Base-by-base conservation (phyloP, 2,113 vertebrate genomes). In the Xyrauchen texanus region DNA sequence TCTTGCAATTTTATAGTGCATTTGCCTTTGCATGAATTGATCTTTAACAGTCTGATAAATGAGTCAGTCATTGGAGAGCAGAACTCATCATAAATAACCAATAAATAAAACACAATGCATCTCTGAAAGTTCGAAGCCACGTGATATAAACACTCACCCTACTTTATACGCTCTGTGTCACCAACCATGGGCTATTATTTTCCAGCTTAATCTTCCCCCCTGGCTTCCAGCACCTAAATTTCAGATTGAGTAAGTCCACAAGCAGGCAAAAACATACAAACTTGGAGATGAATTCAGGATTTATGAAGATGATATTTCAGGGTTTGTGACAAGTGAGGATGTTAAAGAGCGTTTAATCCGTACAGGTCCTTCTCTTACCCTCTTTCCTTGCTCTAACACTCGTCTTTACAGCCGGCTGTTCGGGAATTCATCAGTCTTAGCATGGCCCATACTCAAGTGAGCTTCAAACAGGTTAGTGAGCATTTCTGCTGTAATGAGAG, bases 41-140 rank as follows among this genome's bases (percentile, higher is more conserved):
- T 96, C 90, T 92, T 93, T 94, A 94, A 91, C 93, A 93, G 89
- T 89, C 88, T 96, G 96, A 98, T 96, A 95, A 96, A 96, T 96
- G 93, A 91, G 91, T 90, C 86, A 86, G 85, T 84, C 89, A 92
- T 93, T 62, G 66, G 93, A 93, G 92, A 92, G 90, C 21, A 91
- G 87, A 89, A 86, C 89, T 85, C 86, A 91, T 93, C 93, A 97
- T 97, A 93, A 95, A 96, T 96, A 94, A 93, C 90, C 91, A 92
- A 91, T 92, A 92, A 90, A 89, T 91, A 89, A 92, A 89, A 88
- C 88, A 91, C 92, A 45, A 91, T 90, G 88, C 91, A 88, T 79
- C 83, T 89, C 90, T 89, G 89, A 95, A 95, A 95, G 92, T 94
- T 93, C 82, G 90, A 95, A 93, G 91, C 91, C 90, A 87, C 77